Evolutionary conservation across 2,113 vertebrate species (phyloP).

Genomic region (Vulpes ferrilata): DNA sequence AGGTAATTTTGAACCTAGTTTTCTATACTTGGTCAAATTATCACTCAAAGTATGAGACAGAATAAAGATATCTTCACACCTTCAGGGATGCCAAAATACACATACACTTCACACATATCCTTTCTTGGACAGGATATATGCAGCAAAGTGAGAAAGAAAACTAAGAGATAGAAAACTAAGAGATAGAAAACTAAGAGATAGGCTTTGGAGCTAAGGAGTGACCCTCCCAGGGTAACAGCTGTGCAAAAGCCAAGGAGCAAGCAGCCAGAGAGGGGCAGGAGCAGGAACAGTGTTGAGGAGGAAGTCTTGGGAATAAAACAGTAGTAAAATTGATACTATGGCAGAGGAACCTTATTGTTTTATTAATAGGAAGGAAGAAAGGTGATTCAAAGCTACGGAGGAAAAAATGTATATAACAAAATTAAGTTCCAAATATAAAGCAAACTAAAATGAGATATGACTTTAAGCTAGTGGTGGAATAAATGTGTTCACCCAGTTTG

Average conservation of each 20-base stretch:
- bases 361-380: neutral
- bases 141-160: slow-evolving; percentile 19
- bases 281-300: neutral
- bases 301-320: neutral
- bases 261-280: neutral
- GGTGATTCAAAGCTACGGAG: neutral
- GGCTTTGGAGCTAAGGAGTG: neutral
- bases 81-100: neutral
- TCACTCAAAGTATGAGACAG: neutral
- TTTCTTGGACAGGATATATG: neutral
- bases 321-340: neutral
- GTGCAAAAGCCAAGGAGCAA: too few relatives aligned
- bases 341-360: neutral
- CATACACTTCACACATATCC: neutral
- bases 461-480: neutral
- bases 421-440: neutral
- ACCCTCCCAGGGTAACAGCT: neutral
- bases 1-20: neutral
- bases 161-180: neutral
- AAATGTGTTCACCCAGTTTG: neutral
- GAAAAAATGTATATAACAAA: neutral
- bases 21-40: neutral
- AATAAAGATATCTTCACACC: neutral
- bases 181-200: neutral
- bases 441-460: neutral